Evolutionary conservation across 2,888 invertebrate genomes (phyloP).

Genomic region (Poecilus cupreus): DNA sequence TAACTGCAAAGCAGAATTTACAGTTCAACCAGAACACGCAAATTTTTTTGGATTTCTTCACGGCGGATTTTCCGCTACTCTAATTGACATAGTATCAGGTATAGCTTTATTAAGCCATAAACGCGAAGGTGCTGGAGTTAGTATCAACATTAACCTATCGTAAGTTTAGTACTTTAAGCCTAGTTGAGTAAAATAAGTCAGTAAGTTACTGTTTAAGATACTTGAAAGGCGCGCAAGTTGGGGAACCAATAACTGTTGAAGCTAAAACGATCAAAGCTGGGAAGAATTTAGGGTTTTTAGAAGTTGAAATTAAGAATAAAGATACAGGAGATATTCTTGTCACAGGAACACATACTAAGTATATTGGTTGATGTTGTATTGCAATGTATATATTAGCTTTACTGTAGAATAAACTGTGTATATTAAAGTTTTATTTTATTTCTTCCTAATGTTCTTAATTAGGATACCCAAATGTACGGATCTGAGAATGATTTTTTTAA

Average conservation of each 20-base stretch:
- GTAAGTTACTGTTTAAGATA: conserved; percentile 76
- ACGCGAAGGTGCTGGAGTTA: conserved; percentile 79
- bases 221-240: conserved; percentile 83
- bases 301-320: conserved; percentile 86
- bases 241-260: conserved; percentile 87
- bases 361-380: conserved; percentile 63
- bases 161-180: conserved; percentile 70
- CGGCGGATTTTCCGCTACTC: conserved; percentile 88
- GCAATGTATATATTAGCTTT: no score
- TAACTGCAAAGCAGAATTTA: conserved; percentile 83
- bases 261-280: conserved; percentile 86
- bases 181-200: neutral
- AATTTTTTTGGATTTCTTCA: conserved; percentile 86
- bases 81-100: conserved; percentile 86
- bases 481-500: no score
- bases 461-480: no score
- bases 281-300: conserved; percentile 86
- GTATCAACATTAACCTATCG: conserved; percentile 88
- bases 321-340: conserved; percentile 83
- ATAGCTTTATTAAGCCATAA: conserved; percentile 84
- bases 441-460: no score
- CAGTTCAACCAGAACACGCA: conserved; percentile 82
- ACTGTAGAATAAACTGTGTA: no score
- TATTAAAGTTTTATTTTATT: no score
- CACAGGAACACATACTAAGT: conserved; percentile 90